Base-by-base conservation (phyloP, 2,113 vertebrate species). In the Aspidoscelis tigris region DNA sequence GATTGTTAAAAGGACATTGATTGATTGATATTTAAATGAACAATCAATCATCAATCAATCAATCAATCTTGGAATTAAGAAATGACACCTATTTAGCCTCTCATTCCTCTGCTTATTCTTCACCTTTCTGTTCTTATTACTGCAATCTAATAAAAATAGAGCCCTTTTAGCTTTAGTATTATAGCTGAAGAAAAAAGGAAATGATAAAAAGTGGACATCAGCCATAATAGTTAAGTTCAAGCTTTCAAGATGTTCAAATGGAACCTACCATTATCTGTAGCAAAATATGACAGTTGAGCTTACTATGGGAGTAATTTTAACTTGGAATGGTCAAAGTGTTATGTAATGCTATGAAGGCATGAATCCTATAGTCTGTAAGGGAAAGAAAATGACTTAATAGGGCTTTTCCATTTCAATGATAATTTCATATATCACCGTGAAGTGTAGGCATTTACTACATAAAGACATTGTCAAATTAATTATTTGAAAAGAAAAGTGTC, bases 391-490 rank as follows among this genome's bases (percentile, higher is more conserved):
- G 33, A 26, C 33, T 77, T 79, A 87, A 79, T 43, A 44, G 70
- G 22, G 43, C 47, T 22, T 83, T 83, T 68, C 80, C 44, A 74
- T 83, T 86, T 87, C 11, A 78, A 24, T 82, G 24, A 83, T 85
- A 65, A 79, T 87, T 78, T 77, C 61, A 41, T 7, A 80, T 43
- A 75, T 85, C 78, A 80, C 75, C 39, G 61, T 80, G 76, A 66
- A 78, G 72, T 61, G 68, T 74, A 53, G 78, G 69, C 71, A 82
- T 41, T 82, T 74, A 47, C 41, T 70, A 22, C 43, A 72, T 71
- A 83, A 81, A 87, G 64, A 72, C 74, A 61, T 58, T n/a, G n/a
- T 26, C 71, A 82, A 50, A 33, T 14, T 66, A 26, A 50, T 12
- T 81, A 50, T 83, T 26, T 18, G 81, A 77, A 80, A 72, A 26